Base-by-base conservation (phyloP, 2,113 vertebrate species). In the Centropus bengalensis region DNA sequence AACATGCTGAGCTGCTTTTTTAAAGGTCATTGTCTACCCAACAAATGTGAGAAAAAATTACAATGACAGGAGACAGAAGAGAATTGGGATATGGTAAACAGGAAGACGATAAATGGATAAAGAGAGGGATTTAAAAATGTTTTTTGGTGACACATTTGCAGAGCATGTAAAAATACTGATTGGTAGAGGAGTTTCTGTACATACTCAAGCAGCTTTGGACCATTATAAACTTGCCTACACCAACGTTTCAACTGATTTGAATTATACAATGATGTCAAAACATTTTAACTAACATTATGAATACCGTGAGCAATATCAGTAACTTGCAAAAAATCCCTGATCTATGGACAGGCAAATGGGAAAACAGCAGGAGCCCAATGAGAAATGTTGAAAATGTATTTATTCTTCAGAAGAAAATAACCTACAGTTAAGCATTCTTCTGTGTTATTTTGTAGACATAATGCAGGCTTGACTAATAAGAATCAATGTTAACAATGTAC, bases 341-440 rank as follows among this genome's bases (percentile, higher is more conserved):
- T 2, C 6, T 17, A 27, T 1, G 0, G 49, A 5, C 27, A n/a
- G 8, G 2, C 73, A 73, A 85, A 44, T 23, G 4, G 3, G 10
- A 8, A 80, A 69, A 59, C 1, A n/a, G 5, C 7, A 83, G 3
- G 6, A 49, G 3, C 2, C 2, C 4, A 26, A 89, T 62, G 4
- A 67, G 16, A 64, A 69, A 45, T 6, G 7, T 26, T 58, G 16
- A 56, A 76, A 62, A 73, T 49, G 9, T 22, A 23, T 0, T 0
- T 15, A 16, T 40, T 55, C 4, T 55, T 82, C 13, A 20, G 44
- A 79, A 56, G 73, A 59, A 59, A 52, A 24, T 6, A 36, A 30
- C 5, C 4, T 23, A 44, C 0, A 33, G 17, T 36, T 54, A 83
- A 58, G 1, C 3, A 7, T 32, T 86, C 13, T 40, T 76, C n/a